phyloP scores from a whole-genome alignment of 2,888 invertebrate genomes.

The Andrena hattorfiana region DNA sequence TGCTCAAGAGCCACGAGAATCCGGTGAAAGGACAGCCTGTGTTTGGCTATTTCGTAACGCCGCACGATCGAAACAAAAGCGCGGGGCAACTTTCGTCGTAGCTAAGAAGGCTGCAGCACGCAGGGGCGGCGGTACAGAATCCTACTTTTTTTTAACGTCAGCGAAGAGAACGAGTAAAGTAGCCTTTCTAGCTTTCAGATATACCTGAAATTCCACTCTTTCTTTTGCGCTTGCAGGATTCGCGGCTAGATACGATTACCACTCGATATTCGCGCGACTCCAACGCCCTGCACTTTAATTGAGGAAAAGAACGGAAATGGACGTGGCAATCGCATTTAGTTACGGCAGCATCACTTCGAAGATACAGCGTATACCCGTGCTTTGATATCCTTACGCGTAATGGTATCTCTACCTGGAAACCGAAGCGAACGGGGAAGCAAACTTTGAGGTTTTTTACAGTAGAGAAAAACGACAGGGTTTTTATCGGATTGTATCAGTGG shows the following conservation, averaged over 20 bases:
- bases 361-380: neutral
- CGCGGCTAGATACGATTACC: neutral
- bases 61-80: conserved; percentile 21
- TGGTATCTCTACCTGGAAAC: neutral
- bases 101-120: conserved; percentile 7
- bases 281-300: neutral
- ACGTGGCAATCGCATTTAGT: neutral
- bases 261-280: neutral
- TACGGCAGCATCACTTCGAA: neutral
- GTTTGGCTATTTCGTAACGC: conserved; percentile 52
- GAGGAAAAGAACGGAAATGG: conserved; percentile 25
- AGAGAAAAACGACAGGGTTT: neutral
- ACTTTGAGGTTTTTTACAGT: no score
- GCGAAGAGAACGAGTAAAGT: conserved; percentile 3
- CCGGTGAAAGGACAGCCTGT: conserved; percentile 52
- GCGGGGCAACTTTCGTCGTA: conserved; percentile 28
- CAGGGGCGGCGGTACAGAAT: conserved; percentile 8
- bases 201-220: neutral
- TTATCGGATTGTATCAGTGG: neutral
- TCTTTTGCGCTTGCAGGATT: neutral
- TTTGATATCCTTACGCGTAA: neutral
- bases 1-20: conserved; percentile 24
- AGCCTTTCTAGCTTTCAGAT: neutral
- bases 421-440: neutral
- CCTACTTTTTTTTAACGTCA: neutral